Base-by-base conservation (phyloP, 2,888 invertebrate genomes). In the Panopea generosa region DNA sequence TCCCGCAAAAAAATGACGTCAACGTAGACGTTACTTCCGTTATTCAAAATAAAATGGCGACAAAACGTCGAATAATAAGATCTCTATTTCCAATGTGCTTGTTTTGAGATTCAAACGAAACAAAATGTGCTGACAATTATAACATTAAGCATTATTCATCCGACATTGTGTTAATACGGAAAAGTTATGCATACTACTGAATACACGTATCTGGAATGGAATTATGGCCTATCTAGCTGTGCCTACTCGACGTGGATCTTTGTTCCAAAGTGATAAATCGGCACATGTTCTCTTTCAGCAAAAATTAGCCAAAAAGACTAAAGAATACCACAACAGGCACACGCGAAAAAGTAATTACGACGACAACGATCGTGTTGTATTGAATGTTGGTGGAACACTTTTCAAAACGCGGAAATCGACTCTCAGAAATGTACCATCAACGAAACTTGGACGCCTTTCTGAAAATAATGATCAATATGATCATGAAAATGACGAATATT, bases 381-480 rank as follows among this genome's bases (percentile, higher is more conserved):
- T 82, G 1, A 83, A 83, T 60, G 67, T 84, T n/a, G 83, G 84
- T 3, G 84, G 83, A 16, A 70, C 67, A 49, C 43, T 67, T 38
- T 83, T 77, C 50, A 69, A 61, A 50, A 82, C 77, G 4, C 63
- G 68, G 22, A 77, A 79, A 66, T 52, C 78, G 9, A 82, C 83
- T 16, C 56, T 84, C 2, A 70, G 75, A 38, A 79, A 81, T 50
- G 75, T 77, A 20, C 83, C 84, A 2, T 63, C 60, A 22, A 79
- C 83, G 27, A 75, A 69, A 57, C 71, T 84, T 11, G 77, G 78
- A 9, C 9, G 61, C 14, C 22, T 83, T 3, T 60, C 61, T 20
- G 45, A 72, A 50, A 33, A 57, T 14, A 53, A 65, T 60, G 78
- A 73, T 60, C 50, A 73, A 43, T 79, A 62, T 62, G 65, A 70